Evolutionary conservation across 2,113 vertebrate species (phyloP), one percentile per base, ranked within the genome.

Genomic region (Suncus etruscus): DNA sequence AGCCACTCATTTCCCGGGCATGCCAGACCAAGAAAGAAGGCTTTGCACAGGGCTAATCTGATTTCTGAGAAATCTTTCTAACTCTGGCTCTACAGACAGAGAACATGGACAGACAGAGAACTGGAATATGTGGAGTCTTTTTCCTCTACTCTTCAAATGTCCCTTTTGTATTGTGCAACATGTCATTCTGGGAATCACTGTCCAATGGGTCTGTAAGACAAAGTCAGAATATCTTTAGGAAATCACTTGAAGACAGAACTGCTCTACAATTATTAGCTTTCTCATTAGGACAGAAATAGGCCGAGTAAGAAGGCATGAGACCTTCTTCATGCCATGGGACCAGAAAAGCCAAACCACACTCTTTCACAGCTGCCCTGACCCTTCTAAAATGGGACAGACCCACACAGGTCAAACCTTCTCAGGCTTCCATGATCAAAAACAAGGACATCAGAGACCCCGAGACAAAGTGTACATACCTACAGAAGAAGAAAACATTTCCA

Each of bases 251-350:
- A 79, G 76, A 29, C n/a, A 27, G 51, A 83, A 85, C 76, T 65
- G 54, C 86, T 86, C n/a, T 91, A 68, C 90, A 75, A 88, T 51
- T 87, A 94, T 93, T 92, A 93, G 51, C 80, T 77, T 94, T 94
- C 92, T 92, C 88, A 91, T 88, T 81, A 90, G 80, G 7, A 83
- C 89, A 95, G 86, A 80, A 83, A 86, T 58, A 22, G 1, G 58
- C 68, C 86, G 88, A 31, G 18, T 50, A 39, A 51, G 77, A 78
- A 2, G 61, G 24, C 65, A 69, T 3, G 15, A 7, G 31, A 54
- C 0, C 8, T 27, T 63, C 0, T 0, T 58, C 63, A 29, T 9
- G 58, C 32, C 8, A 25, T 29, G 65, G 27, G 65, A 29, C 25
- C 27, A 7, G 20, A 2, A 14, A 86, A 25, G 29, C n/a, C 25